Conservation (phyloP, 2,888 invertebrate genomes). For the Megastigmus dorsalis region DNA sequence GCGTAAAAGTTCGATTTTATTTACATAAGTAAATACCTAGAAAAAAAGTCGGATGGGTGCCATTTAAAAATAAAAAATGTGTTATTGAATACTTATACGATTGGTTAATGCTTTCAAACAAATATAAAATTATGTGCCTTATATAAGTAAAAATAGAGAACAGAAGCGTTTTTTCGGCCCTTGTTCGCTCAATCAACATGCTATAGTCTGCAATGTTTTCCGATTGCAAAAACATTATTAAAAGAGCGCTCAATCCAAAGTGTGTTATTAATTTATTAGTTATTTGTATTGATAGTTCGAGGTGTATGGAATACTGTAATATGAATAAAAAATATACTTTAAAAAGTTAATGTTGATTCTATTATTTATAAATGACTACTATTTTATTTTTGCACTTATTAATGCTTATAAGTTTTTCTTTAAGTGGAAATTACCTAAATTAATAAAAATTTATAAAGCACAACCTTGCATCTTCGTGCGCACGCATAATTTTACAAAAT, state of each 20-base stretch:
- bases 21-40: background rate
- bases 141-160: conserved; percentile 15
- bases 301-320: conserved; percentile 36
- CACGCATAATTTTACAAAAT: background rate
- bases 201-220: conserved; percentile 11
- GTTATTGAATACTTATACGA: conserved; percentile 7
- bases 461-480: too few species aligned
- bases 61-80: conserved; percentile 19
- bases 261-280: conserved; percentile 36
- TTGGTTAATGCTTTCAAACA: conserved; percentile 39
- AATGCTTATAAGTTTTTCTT: background rate
- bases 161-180: background rate
- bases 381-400: background rate
- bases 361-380: background rate
- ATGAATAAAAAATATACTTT: conserved; percentile 23
- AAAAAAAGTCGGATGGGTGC: conserved; percentile 11
- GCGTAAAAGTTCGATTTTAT: conserved; percentile 4
- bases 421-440: too few species aligned
- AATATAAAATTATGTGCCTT: conserved; percentile 51
- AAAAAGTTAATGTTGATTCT: conserved; percentile 4
- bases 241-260: conserved; percentile 23
- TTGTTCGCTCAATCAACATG: background rate
- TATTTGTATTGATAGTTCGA: conserved; percentile 40
- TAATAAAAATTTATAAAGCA: too few species aligned
- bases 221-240: conserved; percentile 1